A percentile compares a stretch with the other conserved stretches of the same genome.
Conservation (phyloP, 2,113 vertebrate genomes). For the Silurus glanis region DNA sequence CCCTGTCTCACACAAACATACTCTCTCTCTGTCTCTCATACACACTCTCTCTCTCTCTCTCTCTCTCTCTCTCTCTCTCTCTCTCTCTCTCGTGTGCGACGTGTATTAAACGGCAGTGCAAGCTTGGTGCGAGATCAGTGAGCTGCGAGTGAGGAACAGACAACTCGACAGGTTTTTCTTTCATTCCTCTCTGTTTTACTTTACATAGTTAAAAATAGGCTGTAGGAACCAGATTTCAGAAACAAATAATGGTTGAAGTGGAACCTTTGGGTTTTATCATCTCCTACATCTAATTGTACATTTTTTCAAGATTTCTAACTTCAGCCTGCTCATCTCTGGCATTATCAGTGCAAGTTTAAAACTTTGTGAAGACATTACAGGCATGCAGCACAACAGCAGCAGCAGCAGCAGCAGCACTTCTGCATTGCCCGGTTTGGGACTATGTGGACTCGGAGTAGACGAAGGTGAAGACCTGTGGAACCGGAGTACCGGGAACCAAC, state of each 20-base stretch:
- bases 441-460: slow-evolving; percentile 62
- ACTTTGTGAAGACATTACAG: not conserved
- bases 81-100: not conserved
- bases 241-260: not conserved
- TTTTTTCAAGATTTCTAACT: not conserved
- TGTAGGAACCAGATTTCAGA: not conserved
- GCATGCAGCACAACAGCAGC: slow-evolving; percentile 57
- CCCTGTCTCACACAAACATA: too few relatives aligned
- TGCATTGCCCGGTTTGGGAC: slow-evolving; percentile 32
- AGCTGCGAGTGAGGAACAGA: slow-evolving; percentile 10
- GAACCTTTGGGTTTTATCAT: not conserved
- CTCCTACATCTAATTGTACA: not conserved
- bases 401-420: slow-evolving; percentile 14
- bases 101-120: slow-evolving; percentile 32
- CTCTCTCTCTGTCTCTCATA: too few relatives aligned
- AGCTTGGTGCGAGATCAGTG: slow-evolving; percentile 34
- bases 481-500: slow-evolving; percentile 40
- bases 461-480: slow-evolving; percentile 60
- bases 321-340: not conserved
- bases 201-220: not conserved
- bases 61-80: not conserved
- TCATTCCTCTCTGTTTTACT: not conserved
- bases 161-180: not conserved
- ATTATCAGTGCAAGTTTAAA: not conserved
- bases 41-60: not conserved